A percentile compares a stretch with the other conserved stretches of the same genome.
These are phyloP conservation scores for Mythimna pallens DNA, from an alignment of 2,888 invertebrate species.

Conservation along the genomic window DNA sequence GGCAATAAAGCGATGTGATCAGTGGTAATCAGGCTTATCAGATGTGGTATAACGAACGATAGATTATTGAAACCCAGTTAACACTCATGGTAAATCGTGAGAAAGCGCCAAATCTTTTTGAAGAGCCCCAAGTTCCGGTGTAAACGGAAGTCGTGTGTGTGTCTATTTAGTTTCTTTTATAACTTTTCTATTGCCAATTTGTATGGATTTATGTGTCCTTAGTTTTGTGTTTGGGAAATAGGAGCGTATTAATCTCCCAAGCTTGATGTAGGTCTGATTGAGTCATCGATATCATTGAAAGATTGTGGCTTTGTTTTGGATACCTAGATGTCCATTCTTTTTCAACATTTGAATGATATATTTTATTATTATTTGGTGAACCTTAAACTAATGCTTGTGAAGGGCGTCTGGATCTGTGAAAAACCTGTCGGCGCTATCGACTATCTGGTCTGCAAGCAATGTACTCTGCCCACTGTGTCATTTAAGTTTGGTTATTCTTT, in stretches of 20 bases:
- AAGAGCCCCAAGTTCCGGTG: constrained; percentile 51
- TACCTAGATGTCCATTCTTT: not conserved
- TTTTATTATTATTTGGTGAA: no score
- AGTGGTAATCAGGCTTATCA: constrained; percentile 77
- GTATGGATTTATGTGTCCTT: constrained; percentile 61
- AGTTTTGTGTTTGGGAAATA: constrained; percentile 48
- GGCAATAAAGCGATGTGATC: constrained; percentile 74
- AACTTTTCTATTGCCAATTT: constrained; percentile 57
- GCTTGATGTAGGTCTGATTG: constrained; percentile 1
- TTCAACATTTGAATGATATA: not conserved
- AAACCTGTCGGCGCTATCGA: not conserved
- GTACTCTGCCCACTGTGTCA: not conserved
- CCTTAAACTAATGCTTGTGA: no score
- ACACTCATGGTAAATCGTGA: constrained; percentile 56
- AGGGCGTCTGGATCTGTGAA: not conserved
- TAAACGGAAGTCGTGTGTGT: constrained; percentile 53
- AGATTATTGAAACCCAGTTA: constrained; percentile 58
- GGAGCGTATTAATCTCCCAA: constrained; percentile 45
- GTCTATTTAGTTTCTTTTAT: constrained; percentile 34
- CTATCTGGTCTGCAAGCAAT: not conserved
- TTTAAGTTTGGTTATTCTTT: not conserved
- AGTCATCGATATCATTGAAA: not conserved
- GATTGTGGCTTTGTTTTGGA: no score
- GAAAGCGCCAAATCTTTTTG: constrained; percentile 55
- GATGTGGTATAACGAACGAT: constrained; percentile 63